Percentiles rank a stretch among this genome's conserved stretches.
Conservation (phyloP, 2,888 invertebrate genomes). For the Sphaerophoria rueppellii region DNA sequence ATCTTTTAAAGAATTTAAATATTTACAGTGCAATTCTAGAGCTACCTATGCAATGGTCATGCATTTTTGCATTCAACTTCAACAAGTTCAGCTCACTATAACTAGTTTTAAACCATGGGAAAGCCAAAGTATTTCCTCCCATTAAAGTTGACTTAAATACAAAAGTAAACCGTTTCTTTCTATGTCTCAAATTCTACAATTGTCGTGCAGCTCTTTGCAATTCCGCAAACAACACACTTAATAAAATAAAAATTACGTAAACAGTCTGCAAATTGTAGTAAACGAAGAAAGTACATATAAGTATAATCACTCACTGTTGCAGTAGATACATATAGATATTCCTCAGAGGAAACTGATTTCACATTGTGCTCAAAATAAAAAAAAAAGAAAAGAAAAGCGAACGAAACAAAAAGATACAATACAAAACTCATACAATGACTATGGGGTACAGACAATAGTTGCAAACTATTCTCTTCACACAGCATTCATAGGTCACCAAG, state of each 20-base stretch:
- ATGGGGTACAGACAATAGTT: constrained; percentile 45
- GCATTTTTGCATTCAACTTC: constrained; percentile 20
- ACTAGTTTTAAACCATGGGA: constrained; percentile 54
- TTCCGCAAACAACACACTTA: constrained; percentile 20
- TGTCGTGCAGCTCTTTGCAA: not conserved
- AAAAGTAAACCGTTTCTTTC: not conserved
- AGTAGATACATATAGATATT: not conserved
- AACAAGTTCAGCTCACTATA: constrained; percentile 5
- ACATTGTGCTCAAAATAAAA: constrained; percentile 40
- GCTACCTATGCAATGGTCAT: constrained; percentile 48
- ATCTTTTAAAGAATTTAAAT: not conserved
- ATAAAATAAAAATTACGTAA: constrained; percentile 62
- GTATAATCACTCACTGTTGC: constrained; percentile 59
- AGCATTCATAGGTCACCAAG: constrained; percentile 67
- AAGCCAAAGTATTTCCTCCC: constrained; percentile 32
- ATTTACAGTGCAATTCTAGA: constrained; percentile 16
- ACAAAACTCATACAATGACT: constrained; percentile 19
- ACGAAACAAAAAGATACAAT: constrained; percentile 13
- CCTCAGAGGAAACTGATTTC: constrained; percentile 56
- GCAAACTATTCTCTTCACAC: constrained; percentile 45
- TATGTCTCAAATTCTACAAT: not conserved
- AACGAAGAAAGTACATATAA: constrained; percentile 62
- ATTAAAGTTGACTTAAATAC: constrained; percentile 31
- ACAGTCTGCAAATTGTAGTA: constrained; percentile 55
- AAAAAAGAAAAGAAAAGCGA: not conserved